phyloP scores from a whole-genome alignment of 2,797 vertebrate species.

The Epinephelus awoara region DNA sequence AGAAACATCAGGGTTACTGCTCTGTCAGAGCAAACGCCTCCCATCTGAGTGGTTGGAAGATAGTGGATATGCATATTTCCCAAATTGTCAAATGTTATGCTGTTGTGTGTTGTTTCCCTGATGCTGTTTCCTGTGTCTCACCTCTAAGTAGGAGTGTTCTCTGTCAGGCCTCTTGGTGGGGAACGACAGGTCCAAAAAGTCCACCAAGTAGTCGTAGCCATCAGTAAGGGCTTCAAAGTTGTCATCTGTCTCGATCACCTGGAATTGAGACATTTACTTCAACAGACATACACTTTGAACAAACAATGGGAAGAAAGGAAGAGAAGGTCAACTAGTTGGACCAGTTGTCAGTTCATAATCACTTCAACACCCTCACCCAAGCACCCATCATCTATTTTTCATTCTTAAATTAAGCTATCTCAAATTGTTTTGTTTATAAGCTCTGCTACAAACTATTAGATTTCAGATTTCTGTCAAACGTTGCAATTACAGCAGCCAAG shows the following conservation, averaged over 20 bases:
- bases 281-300: background rate
- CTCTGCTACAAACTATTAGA: no score
- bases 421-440: no score
- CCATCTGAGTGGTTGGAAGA: background rate
- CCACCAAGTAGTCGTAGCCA: conserved; percentile 87
- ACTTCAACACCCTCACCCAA: no score
- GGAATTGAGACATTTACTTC: conserved; percentile 1
- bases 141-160: conserved; percentile 83
- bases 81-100: no score
- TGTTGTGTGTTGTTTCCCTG: background rate
- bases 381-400: no score
- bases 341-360: background rate
- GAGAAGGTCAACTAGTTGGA: background rate
- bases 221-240: conserved; percentile 74
- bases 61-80: no score
- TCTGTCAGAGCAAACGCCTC: background rate
- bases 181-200: conserved; percentile 87
- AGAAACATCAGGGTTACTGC: background rate
- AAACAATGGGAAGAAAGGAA: background rate
- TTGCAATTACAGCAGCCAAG: no score
- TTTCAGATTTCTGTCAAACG: no score
- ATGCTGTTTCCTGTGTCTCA: conserved; percentile 53
- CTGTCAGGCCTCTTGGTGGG: conserved; percentile 81
- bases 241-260: conserved; percentile 88
- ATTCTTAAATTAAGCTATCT: no score